Evolutionary conservation across 1,140 invertebrate species (phyloP).

Genomic region (Listronotus oregonensis): DNA sequence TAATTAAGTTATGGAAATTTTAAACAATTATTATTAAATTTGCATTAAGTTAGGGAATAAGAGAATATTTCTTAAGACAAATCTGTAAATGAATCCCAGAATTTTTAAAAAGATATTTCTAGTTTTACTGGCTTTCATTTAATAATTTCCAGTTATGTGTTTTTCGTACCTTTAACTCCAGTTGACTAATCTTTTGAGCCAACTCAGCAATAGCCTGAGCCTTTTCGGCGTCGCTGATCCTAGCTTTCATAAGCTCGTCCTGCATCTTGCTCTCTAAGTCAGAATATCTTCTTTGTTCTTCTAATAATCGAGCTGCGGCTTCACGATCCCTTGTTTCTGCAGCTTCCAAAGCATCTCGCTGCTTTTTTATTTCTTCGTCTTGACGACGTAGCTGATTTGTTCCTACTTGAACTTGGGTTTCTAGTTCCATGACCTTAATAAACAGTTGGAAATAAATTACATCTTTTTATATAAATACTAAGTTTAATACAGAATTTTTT

Average conservation of each 20-base stretch:
- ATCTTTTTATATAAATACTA: too few species aligned
- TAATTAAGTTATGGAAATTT: too few species aligned
- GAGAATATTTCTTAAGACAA: too few species aligned
- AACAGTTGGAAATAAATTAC: too few species aligned
- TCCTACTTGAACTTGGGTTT: constrained; percentile 95
- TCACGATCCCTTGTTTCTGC: constrained; percentile 75
- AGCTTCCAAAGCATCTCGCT: constrained; percentile 78
- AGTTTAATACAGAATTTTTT: too few species aligned
- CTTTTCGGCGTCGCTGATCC: constrained; percentile 93
- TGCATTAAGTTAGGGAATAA: too few species aligned
- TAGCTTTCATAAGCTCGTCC: constrained; percentile 92
- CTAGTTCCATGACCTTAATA: constrained; percentile 89
- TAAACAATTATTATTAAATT: too few species aligned
- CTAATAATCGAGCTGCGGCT: constrained; percentile 75
- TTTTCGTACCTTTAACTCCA: constrained; percentile 92
- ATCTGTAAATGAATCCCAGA: too few species aligned
- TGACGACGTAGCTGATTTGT: constrained; percentile 92
- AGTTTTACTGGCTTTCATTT: too few species aligned
- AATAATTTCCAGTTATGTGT: too few species aligned
- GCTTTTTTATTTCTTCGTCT: constrained; percentile 88
- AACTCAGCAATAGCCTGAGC: constrained; percentile 93
- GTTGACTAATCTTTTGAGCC: constrained; percentile 89
- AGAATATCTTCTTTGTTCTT: constrained; percentile 80
- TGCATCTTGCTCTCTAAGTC: constrained; percentile 92
- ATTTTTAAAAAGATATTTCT: too few species aligned